These are phyloP conservation scores for Salticus scenicus DNA, from an alignment of 2,888 invertebrate species.

Conservation along the genomic window DNA sequence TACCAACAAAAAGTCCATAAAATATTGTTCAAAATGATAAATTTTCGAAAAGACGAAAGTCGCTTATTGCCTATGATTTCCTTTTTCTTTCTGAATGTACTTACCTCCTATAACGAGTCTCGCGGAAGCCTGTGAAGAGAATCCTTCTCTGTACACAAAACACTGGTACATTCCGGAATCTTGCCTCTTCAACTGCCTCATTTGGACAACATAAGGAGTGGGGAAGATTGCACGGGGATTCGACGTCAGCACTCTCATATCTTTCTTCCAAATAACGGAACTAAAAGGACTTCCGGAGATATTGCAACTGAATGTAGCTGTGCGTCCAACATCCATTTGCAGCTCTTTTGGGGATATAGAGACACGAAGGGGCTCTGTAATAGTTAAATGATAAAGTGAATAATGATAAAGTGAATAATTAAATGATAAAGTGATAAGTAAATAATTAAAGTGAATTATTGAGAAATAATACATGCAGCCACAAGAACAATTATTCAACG, in stretches of 20 bases:
- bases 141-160: conserved; percentile 63
- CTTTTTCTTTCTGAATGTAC: no score
- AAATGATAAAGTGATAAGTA: background rate
- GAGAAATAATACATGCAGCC: background rate
- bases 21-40: no score
- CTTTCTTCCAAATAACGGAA: conserved; percentile 69
- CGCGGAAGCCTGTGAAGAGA: conserved; percentile 67
- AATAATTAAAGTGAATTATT: background rate
- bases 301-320: conserved; percentile 68
- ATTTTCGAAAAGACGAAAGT: no score
- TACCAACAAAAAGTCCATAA: no score
- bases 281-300: conserved; percentile 61
- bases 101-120: conserved; percentile 70
- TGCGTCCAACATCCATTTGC: conserved; percentile 62
- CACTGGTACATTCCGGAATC: conserved; percentile 71
- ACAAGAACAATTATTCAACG: background rate
- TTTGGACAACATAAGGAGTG: conserved; percentile 50
- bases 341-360: conserved; percentile 49
- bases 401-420: no score
- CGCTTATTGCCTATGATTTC: no score
- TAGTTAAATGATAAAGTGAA: background rate
- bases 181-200: conserved; percentile 62
- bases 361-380: conserved; percentile 58
- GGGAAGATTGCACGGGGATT: conserved; percentile 57
- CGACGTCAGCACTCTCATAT: conserved; percentile 55